Evolutionary conservation across 2,797 vertebrate species (phyloP), one percentile per base, ranked within the genome.

Genomic region (Graptemys geographica): DNA sequence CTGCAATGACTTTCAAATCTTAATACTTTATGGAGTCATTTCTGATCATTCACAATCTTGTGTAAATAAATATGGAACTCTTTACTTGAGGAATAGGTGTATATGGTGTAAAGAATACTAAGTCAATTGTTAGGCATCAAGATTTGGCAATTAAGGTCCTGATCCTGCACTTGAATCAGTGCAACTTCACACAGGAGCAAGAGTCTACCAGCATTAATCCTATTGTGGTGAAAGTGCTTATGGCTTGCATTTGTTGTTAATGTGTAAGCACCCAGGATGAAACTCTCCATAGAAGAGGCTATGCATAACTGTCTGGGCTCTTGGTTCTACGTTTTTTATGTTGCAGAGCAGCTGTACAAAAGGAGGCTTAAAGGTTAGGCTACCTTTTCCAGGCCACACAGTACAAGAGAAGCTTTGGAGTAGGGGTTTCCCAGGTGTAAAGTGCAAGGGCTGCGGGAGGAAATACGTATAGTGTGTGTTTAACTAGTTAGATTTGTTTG

Each of bases 161-260:
- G 27, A 49, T 15, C 15, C 44, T 49, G 41, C 41, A 31, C 44
- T 78, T 78, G 15, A 78, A 86, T 87, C 83, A 41, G 11, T 27
- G 57, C 53, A 53, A 57, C 47, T 52, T 86, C 83, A 81, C 81
- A 59, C 11, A 6, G 3, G 65, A 59, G 74, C 51, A 74, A 94
- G 93, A 95, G 47, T 85, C 41, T 94, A 81, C 47, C 65, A n/a
- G 65, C 3, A 8, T 21, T 79, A 33, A 33, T 65, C 1, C 31
- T 33, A 31, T 83, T 90, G 92, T 94, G 47, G 79, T 91, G 82
- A 85, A 57, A 1, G 51, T 88, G 2, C 56, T 90, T 89, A 93
- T 90, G 52, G 55, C 33, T 90, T 86, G 62, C 7, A 0, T 81
- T 25, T 62, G 12, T 90, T 59, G 57, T 79, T 80, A 65, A 79